phyloP scores from a whole-genome alignment of 2,797 vertebrate species.

The Pangasius sanitwongsei region DNA sequence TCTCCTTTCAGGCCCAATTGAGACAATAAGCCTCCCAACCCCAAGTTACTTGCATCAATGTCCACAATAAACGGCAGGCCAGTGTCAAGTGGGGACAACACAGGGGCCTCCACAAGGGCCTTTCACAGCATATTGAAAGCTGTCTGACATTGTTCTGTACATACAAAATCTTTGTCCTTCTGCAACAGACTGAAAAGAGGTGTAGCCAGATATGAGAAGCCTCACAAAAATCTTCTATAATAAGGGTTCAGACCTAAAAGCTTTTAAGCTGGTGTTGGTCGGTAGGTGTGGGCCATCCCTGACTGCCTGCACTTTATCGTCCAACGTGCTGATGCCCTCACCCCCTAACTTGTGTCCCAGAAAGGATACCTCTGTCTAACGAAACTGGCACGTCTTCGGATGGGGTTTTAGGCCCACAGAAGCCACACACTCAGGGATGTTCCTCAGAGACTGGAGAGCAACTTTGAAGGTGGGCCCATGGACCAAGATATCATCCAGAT shows the following conservation, averaged over 20 bases:
- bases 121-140: conserved; percentile 14
- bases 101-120: neutral
- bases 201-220: conserved; percentile 8
- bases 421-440: no score
- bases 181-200: conserved; percentile 22
- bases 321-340: conserved; percentile 36
- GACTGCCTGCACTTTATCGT: conserved; percentile 37
- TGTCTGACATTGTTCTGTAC: conserved; percentile 13
- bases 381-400: no score
- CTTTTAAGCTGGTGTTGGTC: conserved; percentile 23
- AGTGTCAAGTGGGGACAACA: conserved; percentile 21
- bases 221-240: conserved; percentile 9
- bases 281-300: conserved; percentile 30
- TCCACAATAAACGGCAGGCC: conserved; percentile 30
- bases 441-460: no score
- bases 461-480: no score
- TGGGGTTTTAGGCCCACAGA: no score
- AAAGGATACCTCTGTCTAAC: neutral
- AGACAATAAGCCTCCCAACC: conserved; percentile 1
- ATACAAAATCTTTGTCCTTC: conserved; percentile 23
- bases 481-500: no score
- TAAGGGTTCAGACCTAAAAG: conserved; percentile 35
- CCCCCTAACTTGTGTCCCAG: conserved; percentile 2
- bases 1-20: conserved; percentile 27
- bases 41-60: conserved; percentile 21